Base-by-base conservation (phyloP, 1,140 invertebrate species). In the Chlorops oryzae region DNA sequence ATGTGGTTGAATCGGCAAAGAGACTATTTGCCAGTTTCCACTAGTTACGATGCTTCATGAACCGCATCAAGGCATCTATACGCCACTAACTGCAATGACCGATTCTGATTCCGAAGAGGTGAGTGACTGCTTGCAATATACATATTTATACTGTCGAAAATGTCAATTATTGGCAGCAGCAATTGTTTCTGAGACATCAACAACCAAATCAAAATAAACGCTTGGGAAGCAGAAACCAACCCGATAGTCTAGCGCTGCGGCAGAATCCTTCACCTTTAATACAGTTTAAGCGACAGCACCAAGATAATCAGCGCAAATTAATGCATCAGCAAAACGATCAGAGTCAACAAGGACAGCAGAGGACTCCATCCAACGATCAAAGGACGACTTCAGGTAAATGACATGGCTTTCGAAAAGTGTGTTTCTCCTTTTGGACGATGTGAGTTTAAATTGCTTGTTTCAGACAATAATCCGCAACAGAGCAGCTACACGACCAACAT, bases 101-200 rank as follows among this genome's bases (percentile, higher is more conserved):
- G 85, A 86, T 65, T 85, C 83, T 0, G 85, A 86, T 61, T 85
- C 83, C 2, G 84, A 87, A 54, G 84, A 85, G 56, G 85, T 86
- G 52, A 70, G 76, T 49, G 75, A 71, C 45, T 74, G 57, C 65
- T 59, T 54, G 24, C 60, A 22, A 53, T n/a, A n/a, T n/a, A n/a
- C n/a, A n/a, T n/a, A n/a, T n/a, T n/a, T n/a, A n/a, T n/a, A n/a
- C n/a, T n/a, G n/a, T n/a, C n/a, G 65, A 56, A 59, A 62, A 68
- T 52, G 37, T 34, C 25, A 4, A 27, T n/a, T 13, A 18, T 17
- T 51, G 59, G 42, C 72, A 71, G 21, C 22, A 55, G 17, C 46
- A 58, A 47, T 51, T 40, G 38, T 59, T 41, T 54, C 47, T 54
- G 23, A 44, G 39, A 37, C 32, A 25, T 18, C 44, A 54, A 23